phyloP scores from a whole-genome alignment of 2,113 vertebrate genomes.

The Sylvicapra grimmia region DNA sequence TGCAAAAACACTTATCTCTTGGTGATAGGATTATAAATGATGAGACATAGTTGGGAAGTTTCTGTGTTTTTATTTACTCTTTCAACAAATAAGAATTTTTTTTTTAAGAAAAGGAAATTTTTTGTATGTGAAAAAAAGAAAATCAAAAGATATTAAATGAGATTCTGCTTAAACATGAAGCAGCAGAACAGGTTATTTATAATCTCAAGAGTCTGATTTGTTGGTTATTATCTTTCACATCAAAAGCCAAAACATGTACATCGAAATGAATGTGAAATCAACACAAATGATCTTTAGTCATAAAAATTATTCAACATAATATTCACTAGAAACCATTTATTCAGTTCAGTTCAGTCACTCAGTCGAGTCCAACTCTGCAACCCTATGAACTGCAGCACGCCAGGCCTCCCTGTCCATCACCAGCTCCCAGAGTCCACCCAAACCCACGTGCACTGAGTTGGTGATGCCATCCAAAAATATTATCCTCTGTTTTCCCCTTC shows the following conservation, averaged over 20 bases:
- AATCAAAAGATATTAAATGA: background rate
- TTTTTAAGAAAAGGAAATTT: background rate
- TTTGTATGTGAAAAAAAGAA: background rate
- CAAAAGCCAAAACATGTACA: background rate
- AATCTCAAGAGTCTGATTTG: background rate
- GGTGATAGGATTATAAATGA: background rate
- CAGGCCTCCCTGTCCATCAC: too few species aligned
- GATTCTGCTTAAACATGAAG: background rate
- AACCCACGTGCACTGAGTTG: too few species aligned
- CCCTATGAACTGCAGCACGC: too few species aligned
- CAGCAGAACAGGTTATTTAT: background rate
- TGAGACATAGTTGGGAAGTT: background rate
- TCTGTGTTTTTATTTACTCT: background rate
- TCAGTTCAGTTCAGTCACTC: too few species aligned
- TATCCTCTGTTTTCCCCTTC: too few species aligned
- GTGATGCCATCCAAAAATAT: too few species aligned
- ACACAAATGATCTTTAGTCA: conserved; percentile 29
- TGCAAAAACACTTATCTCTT: background rate
- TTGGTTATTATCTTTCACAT: background rate
- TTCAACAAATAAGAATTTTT: background rate
- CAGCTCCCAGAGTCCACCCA: too few species aligned
- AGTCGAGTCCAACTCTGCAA: too few species aligned
- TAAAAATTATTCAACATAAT: conserved; percentile 25
- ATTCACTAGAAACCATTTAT: background rate
- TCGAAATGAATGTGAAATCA: conserved; percentile 1